phyloP scores from a whole-genome alignment of 2,888 invertebrate species.

The Lochmaea capreae region DNA sequence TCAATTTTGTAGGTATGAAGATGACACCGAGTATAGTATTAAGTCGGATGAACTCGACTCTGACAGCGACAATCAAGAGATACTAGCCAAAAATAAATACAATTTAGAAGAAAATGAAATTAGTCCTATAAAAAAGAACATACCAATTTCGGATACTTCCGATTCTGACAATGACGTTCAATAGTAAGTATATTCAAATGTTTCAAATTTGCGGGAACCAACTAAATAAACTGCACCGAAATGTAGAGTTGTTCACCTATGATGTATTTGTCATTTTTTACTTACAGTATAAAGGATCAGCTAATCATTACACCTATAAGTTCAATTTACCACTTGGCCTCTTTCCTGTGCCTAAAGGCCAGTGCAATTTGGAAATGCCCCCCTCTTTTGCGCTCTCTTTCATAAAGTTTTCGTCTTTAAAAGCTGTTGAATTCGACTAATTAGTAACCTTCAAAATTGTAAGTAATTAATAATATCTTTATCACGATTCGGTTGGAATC shows the following conservation, averaged over 20 bases:
- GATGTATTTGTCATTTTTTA: background rate
- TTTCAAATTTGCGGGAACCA: background rate
- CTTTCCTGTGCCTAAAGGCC: too few relatives aligned
- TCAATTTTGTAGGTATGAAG: conserved; percentile 34
- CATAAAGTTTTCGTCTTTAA: too few relatives aligned
- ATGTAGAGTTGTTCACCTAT: background rate
- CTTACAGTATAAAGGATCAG: too few relatives aligned
- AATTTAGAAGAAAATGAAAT: conserved; percentile 31
- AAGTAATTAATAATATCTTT: too few relatives aligned
- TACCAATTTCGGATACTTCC: conserved; percentile 34
- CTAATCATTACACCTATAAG: too few relatives aligned
- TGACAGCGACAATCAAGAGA: conserved; percentile 29
- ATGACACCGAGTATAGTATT: conserved; percentile 33
- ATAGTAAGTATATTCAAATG: conserved; percentile 48
- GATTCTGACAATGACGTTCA: conserved; percentile 46
- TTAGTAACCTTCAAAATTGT: too few relatives aligned
- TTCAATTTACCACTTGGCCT: too few relatives aligned
- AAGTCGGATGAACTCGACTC: conserved; percentile 35
- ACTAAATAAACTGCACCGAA: background rate
- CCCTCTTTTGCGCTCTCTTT: too few relatives aligned
- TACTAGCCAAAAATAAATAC: conserved; percentile 29
- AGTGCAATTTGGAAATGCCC: too few relatives aligned
- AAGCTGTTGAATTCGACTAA: too few relatives aligned
- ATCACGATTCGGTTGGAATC: too few relatives aligned
- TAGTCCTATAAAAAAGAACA: conserved; percentile 40